Conservation (phyloP, 92 coral and sea anemone genomes). For the Diadumene lineata region DNA sequence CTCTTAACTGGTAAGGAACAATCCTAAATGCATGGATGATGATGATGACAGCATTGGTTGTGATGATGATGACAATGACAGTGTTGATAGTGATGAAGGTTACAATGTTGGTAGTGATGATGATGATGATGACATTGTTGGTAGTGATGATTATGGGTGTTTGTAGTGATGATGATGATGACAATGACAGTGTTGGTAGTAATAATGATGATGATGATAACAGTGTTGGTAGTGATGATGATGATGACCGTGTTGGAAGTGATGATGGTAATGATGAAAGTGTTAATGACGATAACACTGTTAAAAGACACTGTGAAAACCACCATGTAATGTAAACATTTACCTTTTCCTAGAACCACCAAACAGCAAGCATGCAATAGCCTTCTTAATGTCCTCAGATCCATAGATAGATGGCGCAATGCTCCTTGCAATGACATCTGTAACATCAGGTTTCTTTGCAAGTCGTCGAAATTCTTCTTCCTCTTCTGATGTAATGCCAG, state of each 20-base stretch:
- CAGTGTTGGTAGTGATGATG: neutral
- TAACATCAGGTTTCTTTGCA: conserved; percentile 82
- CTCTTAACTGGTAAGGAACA: too few relatives aligned
- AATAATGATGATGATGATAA: neutral
- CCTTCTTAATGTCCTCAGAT: conserved; percentile 89
- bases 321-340: neutral
- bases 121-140: neutral
- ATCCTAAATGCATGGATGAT: neutral
- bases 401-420: conserved; percentile 99
- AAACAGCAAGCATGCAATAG: conserved; percentile 93
- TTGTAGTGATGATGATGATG: conserved; percentile 1
- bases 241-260: neutral
- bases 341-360: conserved; percentile 98
- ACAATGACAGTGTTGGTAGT: neutral
- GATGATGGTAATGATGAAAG: neutral
- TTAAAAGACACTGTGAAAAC: neutral
- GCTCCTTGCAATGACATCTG: conserved; percentile 84
- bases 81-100: neutral
- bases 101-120: neutral
- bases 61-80: neutral
- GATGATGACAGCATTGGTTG: neutral
- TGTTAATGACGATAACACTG: neutral
- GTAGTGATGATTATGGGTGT: neutral
- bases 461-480: conserved; percentile 91
- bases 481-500: conserved; percentile 72